Evolutionary conservation across 1,140 invertebrate species (phyloP).

Genomic region (Drosophila willistoni): DNA sequence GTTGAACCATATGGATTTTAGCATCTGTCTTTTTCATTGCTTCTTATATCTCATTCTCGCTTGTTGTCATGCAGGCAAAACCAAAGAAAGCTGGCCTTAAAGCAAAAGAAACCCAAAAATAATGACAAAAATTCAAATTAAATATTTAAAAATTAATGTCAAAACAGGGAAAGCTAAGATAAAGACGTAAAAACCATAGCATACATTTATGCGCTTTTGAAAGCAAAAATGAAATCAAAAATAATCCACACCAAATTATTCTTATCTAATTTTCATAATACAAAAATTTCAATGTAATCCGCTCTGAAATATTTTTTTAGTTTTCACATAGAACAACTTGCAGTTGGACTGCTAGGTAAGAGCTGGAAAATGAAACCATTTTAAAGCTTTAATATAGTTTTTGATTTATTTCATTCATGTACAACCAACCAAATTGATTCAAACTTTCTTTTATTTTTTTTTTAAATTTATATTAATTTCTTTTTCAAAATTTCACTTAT

Average conservation of each 20-base stretch:
- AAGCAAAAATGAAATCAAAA: neutral
- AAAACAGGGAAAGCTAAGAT: neutral
- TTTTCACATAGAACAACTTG: too few relatives aligned
- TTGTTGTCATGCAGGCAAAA: neutral
- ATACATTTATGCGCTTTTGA: conserved; percentile 8
- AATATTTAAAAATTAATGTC: neutral
- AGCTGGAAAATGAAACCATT: too few relatives aligned
- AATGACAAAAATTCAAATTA: neutral
- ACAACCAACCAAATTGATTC: neutral
- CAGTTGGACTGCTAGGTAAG: too few relatives aligned
- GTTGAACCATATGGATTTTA: too few relatives aligned
- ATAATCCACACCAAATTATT: too few relatives aligned
- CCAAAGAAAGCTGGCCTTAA: too few relatives aligned
- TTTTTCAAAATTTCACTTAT: neutral
- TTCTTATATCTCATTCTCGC: neutral
- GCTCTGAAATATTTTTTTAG: too few relatives aligned
- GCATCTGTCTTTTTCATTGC: neutral
- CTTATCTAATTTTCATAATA: too few relatives aligned
- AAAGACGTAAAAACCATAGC: conserved; percentile 1
- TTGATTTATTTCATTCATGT: too few relatives aligned
- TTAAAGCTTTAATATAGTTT: too few relatives aligned
- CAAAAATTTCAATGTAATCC: too few relatives aligned
- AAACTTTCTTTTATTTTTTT: neutral
- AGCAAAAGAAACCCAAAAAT: neutral
- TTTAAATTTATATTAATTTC: neutral